Percentiles rank a stretch among this genome's conserved stretches.
phyloP scores from a whole-genome alignment of 2,113 vertebrate genomes.

The Cygnus atratus region DNA sequence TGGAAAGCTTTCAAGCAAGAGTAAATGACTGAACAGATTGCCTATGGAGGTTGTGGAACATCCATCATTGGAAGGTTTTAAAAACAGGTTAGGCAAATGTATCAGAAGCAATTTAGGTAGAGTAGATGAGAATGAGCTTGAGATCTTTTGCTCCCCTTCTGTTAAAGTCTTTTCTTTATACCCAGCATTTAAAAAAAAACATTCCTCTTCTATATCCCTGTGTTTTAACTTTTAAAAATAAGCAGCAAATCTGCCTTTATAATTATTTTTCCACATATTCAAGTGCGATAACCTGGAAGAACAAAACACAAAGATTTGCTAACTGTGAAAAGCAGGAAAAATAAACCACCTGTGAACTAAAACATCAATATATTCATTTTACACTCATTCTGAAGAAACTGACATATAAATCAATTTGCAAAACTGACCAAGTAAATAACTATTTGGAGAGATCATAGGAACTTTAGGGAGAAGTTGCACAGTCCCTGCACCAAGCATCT shows the following conservation, averaged over 20 bases:
- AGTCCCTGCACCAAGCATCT: not conserved
- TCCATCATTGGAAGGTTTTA: conserved; percentile 7
- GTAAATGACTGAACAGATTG: conserved; percentile 10
- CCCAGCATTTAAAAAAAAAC: not conserved
- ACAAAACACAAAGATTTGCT: not conserved
- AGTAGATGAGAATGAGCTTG: not conserved
- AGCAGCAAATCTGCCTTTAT: not conserved
- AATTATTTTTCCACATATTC: not conserved
- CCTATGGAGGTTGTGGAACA: conserved; percentile 3
- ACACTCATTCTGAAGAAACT: not conserved
- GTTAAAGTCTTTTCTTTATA: not conserved
- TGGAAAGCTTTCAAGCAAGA: conserved; percentile 49
- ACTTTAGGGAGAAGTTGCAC: not conserved
- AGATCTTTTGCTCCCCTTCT: not conserved
- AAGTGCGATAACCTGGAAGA: not conserved
- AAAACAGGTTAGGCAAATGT: conserved; percentile 23
- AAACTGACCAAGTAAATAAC: not conserved
- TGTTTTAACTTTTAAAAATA: not conserved
- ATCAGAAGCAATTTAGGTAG: not conserved
- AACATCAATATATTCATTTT: not conserved
- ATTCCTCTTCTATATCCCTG: not conserved
- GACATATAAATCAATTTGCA: not conserved
- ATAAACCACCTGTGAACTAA: not conserved
- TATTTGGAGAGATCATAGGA: not conserved
- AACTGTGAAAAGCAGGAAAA: not conserved